Evolutionary conservation across 2,113 vertebrate species (phyloP).

Genomic region (Chauna torquata): DNA sequence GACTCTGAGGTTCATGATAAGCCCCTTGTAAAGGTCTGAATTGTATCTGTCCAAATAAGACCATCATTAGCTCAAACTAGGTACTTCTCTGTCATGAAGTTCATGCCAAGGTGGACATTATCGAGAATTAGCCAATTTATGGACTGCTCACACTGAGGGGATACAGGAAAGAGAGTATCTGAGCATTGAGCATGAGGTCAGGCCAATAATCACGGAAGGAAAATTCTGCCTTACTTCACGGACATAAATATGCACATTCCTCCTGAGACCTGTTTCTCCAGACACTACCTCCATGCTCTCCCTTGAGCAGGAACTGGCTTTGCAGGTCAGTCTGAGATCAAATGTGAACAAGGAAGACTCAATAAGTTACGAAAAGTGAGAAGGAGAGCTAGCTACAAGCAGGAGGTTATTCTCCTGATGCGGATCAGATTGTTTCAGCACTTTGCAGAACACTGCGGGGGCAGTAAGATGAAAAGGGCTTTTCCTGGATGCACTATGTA

Average conservation of each 20-base stretch:
- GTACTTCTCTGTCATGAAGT: not conserved
- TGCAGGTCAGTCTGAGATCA: not conserved
- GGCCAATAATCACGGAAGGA: not conserved
- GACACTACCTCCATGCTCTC: not conserved
- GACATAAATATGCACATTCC: not conserved
- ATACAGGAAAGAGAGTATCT: not conserved
- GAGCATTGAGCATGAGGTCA: not conserved
- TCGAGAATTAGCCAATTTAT: not conserved
- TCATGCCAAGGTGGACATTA: not conserved
- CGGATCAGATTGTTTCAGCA: not conserved
- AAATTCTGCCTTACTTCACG: not conserved
- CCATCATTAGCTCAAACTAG: not conserved
- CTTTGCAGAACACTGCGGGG: not conserved
- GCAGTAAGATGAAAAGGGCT: not conserved
- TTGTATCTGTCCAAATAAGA: not conserved
- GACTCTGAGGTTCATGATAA: not conserved
- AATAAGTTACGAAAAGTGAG: not conserved
- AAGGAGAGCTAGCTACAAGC: not conserved
- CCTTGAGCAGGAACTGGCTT: not conserved
- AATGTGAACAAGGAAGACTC: not conserved
- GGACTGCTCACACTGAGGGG: not conserved
- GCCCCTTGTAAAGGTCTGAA: not conserved
- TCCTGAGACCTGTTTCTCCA: not conserved
- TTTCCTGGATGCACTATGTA: not conserved
- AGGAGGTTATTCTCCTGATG: not conserved